Conservation (phyloP, 2,113 vertebrate species). For the Tringa solitaria region DNA sequence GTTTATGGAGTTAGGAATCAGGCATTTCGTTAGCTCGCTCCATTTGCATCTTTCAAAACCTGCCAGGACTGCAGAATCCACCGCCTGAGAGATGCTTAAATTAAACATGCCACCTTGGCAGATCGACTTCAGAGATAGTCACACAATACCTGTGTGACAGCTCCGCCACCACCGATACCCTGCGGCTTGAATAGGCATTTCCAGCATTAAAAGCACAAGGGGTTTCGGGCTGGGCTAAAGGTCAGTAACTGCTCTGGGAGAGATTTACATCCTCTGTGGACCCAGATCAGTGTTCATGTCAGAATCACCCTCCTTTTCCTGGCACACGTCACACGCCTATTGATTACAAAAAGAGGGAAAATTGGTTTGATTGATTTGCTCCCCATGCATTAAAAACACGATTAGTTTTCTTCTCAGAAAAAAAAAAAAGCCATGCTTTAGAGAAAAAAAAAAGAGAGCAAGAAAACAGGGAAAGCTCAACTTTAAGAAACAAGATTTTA, state of each 20-base stretch:
- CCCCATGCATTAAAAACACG: background rate
- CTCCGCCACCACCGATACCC: background rate
- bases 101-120: background rate
- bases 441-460: background rate
- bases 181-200: background rate
- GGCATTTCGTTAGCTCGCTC: background rate
- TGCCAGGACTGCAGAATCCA: background rate
- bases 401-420: background rate
- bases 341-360: background rate
- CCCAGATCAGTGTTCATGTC: background rate
- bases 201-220: background rate
- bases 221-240: background rate
- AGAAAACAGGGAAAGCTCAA: background rate
- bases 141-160: background rate
- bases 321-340: rapidly evolving
- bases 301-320: background rate
- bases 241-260: background rate
- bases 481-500: background rate
- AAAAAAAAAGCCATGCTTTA: background rate
- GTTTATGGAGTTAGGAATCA: background rate
- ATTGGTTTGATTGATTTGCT: background rate
- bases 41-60: background rate
- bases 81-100: background rate
- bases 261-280: background rate
- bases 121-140: background rate